Percentiles rank a stretch among this genome's conserved stretches.
Evolutionary conservation across 2,797 vertebrate genomes (phyloP).

Genomic region (Pelodytes ibericus): DNA sequence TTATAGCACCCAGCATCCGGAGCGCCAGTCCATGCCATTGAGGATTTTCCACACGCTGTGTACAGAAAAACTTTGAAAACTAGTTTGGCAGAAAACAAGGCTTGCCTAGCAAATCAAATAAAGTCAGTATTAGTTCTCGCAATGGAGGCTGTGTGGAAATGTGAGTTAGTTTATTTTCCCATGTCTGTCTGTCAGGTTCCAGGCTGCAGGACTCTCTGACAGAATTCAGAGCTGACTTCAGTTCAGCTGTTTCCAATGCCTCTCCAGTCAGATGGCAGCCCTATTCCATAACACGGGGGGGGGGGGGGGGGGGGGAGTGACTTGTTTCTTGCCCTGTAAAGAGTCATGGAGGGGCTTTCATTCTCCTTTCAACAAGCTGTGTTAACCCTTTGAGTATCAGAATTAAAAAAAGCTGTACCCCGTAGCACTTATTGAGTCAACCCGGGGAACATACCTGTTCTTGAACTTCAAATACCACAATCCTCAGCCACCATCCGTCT

Average conservation of each 20-base stretch:
- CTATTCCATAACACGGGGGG: background rate
- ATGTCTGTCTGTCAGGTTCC: background rate
- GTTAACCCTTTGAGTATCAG: conserved; percentile 3
- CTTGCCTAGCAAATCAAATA: too few species aligned
- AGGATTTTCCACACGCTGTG: too few species aligned
- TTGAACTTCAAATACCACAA: background rate
- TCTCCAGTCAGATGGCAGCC: background rate
- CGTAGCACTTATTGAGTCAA: background rate
- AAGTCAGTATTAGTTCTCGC: too few species aligned
- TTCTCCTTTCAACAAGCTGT: background rate
- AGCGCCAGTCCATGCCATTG: too few species aligned
- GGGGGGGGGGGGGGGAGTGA: background rate
- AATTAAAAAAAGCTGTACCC: background rate
- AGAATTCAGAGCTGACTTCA: conserved; percentile 2
- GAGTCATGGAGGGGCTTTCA: background rate
- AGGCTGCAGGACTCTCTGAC: background rate
- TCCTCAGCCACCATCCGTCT: too few species aligned
- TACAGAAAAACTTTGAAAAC: too few species aligned
- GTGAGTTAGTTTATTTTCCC: background rate
- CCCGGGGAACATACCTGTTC: background rate
- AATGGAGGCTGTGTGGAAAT: too few species aligned
- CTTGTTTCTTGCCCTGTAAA: background rate
- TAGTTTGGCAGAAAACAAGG: too few species aligned
- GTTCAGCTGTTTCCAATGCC: conserved; percentile 10
- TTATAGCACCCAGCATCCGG: too few species aligned